A percentile compares a stretch with the other conserved stretches of the same genome.
phyloP scores from a whole-genome alignment of 2,113 vertebrate genomes.

The cattle (Bos taurus) region DNA sequence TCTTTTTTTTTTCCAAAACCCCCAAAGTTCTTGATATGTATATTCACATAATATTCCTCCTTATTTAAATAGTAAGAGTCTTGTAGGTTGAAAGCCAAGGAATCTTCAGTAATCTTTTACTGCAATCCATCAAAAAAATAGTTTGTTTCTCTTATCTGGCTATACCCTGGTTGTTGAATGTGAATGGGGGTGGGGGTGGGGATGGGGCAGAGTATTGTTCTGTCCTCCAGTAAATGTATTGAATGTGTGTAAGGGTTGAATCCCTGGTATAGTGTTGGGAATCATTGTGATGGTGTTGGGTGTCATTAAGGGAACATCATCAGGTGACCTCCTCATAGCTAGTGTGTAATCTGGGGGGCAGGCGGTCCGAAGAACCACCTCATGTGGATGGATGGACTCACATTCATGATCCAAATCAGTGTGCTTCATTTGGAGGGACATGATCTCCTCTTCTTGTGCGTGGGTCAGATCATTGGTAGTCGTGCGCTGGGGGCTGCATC shows the following conservation, averaged over 20 bases:
- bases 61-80: constrained; percentile 88
- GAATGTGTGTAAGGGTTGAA: constrained; percentile 95
- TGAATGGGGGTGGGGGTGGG: constrained; percentile 96
- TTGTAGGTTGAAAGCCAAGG: constrained; percentile 86
- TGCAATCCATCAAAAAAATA: constrained; percentile 88
- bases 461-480: constrained; percentile 95
- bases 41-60: constrained; percentile 88
- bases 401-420: constrained; percentile 97
- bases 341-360: constrained; percentile 98
- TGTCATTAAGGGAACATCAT: constrained; percentile 98
- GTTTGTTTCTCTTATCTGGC: constrained; percentile 89
- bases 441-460: constrained; percentile 98
- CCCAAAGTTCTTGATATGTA: constrained; percentile 87
- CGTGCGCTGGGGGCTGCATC: constrained; percentile 95
- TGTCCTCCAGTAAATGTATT: constrained; percentile 96
- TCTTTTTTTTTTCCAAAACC: constrained; percentile 82
- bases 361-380: constrained; percentile 97
- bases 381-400: constrained; percentile 95
- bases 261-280: constrained; percentile 96
- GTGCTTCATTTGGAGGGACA: constrained; percentile 99
- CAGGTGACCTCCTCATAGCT: constrained; percentile 98
- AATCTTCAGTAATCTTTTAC: constrained; percentile 84
- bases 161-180: constrained; percentile 99
- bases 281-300: constrained; percentile 99
- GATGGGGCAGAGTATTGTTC: constrained; percentile 97